These are phyloP conservation scores for Pristionchus mayeri DNA, from an alignment of 2,888 invertebrate genomes.

Conservation along the genomic window DNA sequence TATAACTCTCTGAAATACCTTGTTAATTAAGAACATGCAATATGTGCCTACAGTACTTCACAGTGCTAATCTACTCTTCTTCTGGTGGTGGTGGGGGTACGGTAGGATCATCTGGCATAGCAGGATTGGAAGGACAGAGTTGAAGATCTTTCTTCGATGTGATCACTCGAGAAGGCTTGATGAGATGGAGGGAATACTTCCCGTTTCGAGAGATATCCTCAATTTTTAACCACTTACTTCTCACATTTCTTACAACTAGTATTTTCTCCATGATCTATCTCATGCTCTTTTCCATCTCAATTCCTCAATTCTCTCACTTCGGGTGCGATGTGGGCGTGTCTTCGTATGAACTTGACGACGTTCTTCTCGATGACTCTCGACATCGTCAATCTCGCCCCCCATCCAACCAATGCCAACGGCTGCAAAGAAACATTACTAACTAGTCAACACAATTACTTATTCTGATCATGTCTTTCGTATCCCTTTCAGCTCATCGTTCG, in stretches of 20 bases:
- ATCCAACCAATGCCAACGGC: slow-evolving; percentile 85
- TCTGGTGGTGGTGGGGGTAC: slow-evolving; percentile 23
- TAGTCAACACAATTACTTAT: no score
- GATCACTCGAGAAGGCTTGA: slow-evolving; percentile 58
- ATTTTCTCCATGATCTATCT: no score
- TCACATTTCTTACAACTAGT: no score
- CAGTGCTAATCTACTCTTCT: background rate
- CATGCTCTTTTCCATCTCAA: background rate
- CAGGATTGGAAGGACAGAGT: slow-evolving; percentile 54
- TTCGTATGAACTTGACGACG: slow-evolving; percentile 82
- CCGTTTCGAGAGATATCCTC: slow-evolving; percentile 63
- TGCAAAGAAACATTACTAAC: slow-evolving; percentile 77
- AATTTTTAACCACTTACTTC: no score
- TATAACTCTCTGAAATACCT: background rate
- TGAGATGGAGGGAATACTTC: slow-evolving; percentile 61
- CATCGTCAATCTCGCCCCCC: slow-evolving; percentile 85
- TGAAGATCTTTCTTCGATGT: slow-evolving; percentile 58
- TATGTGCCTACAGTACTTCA: background rate
- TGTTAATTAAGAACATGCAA: background rate
- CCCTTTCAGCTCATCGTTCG: no score
- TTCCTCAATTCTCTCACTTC: slow-evolving; percentile 57
- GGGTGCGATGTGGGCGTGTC: slow-evolving; percentile 62
- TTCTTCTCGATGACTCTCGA: slow-evolving; percentile 81
- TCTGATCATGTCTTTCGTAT: no score
- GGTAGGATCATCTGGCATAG: slow-evolving; percentile 36